Evolutionary conservation across 2,113 vertebrate species (phyloP), one percentile per base, ranked within the genome.

Genomic region (Onychorhynchus coronatus): DNA sequence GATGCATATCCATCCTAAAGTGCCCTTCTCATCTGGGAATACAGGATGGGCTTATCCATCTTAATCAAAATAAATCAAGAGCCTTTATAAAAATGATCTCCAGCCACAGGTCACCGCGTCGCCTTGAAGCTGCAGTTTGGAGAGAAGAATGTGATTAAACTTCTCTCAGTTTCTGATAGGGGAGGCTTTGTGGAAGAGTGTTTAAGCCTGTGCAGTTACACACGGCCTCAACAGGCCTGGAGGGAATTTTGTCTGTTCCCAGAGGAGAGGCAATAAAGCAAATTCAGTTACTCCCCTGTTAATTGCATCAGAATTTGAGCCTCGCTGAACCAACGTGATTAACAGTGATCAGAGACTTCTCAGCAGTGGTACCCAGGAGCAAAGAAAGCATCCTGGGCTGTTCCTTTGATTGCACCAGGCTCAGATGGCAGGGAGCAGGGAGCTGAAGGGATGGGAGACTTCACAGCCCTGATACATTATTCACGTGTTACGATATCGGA

Each of bases 61-160:
- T 83, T 24, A 18, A 80, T 70, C 46, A 77, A 66, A 93, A 90
- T 50, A 79, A 91, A 90, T 77, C 85, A 80, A 70, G 53, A 77
- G 23, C 59, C 17, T 86, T 66, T 83, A 35, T 53, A 49, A 46
- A 68, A 72, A 31, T 52, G 8, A 16, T 73, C 53, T 80, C 11
- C 71, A 91, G 23, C 19, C 59, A 11, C 0, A 25, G 74, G 81
- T 93, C 88, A 63, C n/a, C 44, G 16, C 7, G 1, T 75, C 0
- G 0, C 62, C 62, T 76, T 25, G 19, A 42, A 86, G 68, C 33
- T 63, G 47, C 33, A 85, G 33, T 58, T 33, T 52, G 31, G 46
- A 67, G 76, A 65, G 63, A 71, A 85, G 65, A 88, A 85, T 47
- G 82, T n/a, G 82, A 77, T 86, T 88, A 31, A 91, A 73, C 18